Evolutionary conservation across 2,797 vertebrate genomes (phyloP).

Genomic region (Cyclopterus lumpus): DNA sequence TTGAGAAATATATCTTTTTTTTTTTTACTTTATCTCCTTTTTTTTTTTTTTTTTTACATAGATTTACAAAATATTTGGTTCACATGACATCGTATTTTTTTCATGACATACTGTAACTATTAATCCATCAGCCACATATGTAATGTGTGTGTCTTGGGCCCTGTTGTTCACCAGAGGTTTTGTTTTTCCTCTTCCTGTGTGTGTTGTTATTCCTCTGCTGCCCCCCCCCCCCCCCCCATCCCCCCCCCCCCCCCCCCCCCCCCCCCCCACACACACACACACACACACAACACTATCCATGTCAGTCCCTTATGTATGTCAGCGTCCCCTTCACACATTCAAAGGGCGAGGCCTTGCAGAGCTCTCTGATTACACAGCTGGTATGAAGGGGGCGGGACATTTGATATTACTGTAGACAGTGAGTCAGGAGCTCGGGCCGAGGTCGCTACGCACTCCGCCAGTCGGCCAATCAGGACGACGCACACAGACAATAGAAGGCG

Average conservation of each 20-base stretch:
- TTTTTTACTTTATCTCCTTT: too few species aligned
- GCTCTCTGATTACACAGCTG: constrained; percentile 54
- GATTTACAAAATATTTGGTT: background rate
- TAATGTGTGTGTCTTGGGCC: background rate
- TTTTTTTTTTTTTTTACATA: background rate
- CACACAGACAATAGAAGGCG: constrained; percentile 27
- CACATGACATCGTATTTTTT: background rate
- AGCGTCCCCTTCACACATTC: constrained; percentile 36
- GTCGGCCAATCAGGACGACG: constrained; percentile 33
- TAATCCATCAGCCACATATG: background rate
- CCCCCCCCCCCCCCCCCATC: too few species aligned
- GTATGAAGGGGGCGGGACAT: constrained; percentile 39
- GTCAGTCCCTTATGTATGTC: constrained; percentile 23
- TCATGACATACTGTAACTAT: background rate
- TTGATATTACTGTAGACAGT: constrained; percentile 34
- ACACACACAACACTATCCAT: constrained; percentile 20
- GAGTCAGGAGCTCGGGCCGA: constrained; percentile 28
- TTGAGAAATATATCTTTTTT: background rate
- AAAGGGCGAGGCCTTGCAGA: constrained; percentile 34
- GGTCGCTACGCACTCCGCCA: constrained; percentile 25
- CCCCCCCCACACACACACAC: background rate
- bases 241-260: background rate
- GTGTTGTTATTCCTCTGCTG: too few species aligned
- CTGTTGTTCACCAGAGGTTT: too few species aligned
- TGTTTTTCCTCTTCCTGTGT: too few species aligned